Percentiles rank a stretch among this genome's conserved stretches.
phyloP scores from a whole-genome alignment of 2,113 vertebrate species.

The Alethe diademata region DNA sequence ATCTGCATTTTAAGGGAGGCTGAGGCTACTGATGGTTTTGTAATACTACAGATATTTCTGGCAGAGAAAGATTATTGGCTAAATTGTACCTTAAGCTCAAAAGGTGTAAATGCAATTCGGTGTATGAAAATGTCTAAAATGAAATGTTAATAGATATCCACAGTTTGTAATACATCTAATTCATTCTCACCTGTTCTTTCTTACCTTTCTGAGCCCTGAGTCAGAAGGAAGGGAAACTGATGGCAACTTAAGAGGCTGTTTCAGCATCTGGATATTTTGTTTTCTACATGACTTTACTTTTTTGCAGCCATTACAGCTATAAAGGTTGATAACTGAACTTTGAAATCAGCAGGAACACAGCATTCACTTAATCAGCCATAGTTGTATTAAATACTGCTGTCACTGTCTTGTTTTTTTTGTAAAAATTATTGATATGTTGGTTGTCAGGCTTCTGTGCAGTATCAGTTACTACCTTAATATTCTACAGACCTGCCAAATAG shows the following conservation, averaged over 20 bases:
- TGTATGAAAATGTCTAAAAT: not conserved
- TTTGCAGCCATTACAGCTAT: not conserved
- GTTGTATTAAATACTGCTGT: not conserved
- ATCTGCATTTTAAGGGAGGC: not conserved
- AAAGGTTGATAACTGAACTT: not conserved
- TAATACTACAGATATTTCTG: not conserved
- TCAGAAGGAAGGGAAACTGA: constrained; percentile 32
- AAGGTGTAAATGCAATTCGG: not conserved
- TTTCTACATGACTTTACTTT: constrained; percentile 22
- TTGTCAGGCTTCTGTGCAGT: not conserved
- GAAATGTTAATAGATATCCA: not conserved
- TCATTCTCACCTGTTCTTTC: constrained; percentile 49
- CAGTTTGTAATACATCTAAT: not conserved
- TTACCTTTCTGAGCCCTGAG: constrained; percentile 42
- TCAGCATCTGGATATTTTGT: constrained; percentile 14
- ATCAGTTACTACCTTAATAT: not conserved
- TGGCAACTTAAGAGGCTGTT: not conserved
- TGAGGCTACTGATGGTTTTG: not conserved
- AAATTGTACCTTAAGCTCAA: not conserved
- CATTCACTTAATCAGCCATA: not conserved
- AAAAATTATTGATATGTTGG: not conserved
- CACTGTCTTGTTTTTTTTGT: not conserved
- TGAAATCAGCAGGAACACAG: not conserved
- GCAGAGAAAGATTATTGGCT: not conserved
- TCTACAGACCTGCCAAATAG: not conserved